A percentile compares a stretch with the other conserved stretches of the same genome.
Evolutionary conservation across 1,140 invertebrate genomes (phyloP).

Genomic region (Penaeus japonicus): DNA sequence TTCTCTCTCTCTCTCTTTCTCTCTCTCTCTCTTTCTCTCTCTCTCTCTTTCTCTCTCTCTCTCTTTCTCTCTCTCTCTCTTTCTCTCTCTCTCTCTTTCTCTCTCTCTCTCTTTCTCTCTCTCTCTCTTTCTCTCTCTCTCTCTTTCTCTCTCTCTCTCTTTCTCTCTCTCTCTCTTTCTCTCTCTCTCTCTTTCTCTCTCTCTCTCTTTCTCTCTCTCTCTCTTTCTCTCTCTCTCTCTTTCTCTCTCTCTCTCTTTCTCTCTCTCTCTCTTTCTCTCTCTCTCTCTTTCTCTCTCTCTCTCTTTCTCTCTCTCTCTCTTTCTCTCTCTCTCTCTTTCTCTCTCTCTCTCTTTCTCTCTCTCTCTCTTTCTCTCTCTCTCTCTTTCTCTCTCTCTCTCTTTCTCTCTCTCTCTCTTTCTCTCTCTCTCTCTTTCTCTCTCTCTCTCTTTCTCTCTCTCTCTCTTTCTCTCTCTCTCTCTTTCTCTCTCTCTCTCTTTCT

Average conservation of each 20-base stretch:
- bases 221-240: neutral
- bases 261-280: neutral
- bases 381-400: neutral
- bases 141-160: neutral
- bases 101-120: neutral
- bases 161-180: neutral
- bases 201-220: no score
- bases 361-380: neutral
- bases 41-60: neutral
- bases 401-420: neutral
- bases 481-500: neutral
- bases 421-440: no score
- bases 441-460: neutral
- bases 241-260: neutral
- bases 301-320: neutral
- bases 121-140: neutral
- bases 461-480: no score
- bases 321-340: neutral
- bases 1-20: neutral
- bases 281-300: neutral
- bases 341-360: neutral
- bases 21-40: neutral
- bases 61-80: neutral
- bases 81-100: no score
- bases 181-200: neutral